Conservation (phyloP, 2,797 vertebrate species). For the Gymnodraco acuticeps region DNA sequence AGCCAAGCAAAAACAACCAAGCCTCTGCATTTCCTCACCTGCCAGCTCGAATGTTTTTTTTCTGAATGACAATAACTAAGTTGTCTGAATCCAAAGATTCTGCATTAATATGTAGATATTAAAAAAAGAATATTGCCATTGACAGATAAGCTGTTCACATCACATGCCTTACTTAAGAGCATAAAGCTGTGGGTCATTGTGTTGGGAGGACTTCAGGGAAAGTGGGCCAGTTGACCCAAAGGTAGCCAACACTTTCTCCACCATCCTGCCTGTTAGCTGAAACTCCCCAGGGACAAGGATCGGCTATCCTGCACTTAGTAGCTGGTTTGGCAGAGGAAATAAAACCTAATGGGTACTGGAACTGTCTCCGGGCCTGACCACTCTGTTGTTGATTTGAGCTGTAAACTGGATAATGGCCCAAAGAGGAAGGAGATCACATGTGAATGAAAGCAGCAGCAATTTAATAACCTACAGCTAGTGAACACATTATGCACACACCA, state of each 20-base stretch:
- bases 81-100: neutral
- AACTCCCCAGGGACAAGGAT: slow-evolving; percentile 21
- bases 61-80: neutral
- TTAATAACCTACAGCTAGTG: neutral
- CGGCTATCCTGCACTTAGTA: neutral
- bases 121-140: neutral
- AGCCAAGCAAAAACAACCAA: no score
- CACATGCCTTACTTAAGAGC: slow-evolving; percentile 18
- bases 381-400: slow-evolving; percentile 27
- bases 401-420: slow-evolving; percentile 14
- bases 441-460: neutral
- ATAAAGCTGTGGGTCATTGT: slow-evolving; percentile 1
- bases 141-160: slow-evolving; percentile 9
- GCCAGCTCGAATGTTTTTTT: neutral
- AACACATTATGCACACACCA: neutral
- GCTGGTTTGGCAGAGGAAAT: slow-evolving; percentile 9
- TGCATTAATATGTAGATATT: neutral
- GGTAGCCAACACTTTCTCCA: slow-evolving; percentile 24
- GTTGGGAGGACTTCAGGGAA: neutral
- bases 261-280: slow-evolving; percentile 10
- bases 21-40: neutral
- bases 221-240: slow-evolving; percentile 10
- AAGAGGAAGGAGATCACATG: slow-evolving; percentile 3
- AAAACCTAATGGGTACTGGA: neutral
- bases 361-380: slow-evolving; percentile 7